Conservation (phyloP, 2,113 vertebrate species). For the Pelecanus crispus region DNA sequence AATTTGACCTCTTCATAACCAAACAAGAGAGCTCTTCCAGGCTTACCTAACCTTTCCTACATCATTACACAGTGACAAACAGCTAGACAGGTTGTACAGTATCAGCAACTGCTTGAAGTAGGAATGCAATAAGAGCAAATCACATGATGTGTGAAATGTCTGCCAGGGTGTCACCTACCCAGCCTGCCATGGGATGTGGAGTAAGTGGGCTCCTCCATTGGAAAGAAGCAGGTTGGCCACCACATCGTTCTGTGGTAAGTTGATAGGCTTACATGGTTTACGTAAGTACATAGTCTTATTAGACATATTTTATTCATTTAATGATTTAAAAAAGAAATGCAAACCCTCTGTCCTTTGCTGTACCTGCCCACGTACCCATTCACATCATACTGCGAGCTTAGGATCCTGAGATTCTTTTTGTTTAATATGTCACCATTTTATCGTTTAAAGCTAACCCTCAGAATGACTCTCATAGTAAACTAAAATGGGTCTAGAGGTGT, state of each 20-base stretch:
- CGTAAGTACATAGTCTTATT: background rate
- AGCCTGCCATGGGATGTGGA: slow-evolving; percentile 97
- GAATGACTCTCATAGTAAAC: background rate
- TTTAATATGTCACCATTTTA: background rate
- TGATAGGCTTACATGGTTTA: background rate
- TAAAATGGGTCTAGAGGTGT: background rate
- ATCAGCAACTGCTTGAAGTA: background rate
- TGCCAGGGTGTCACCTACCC: slow-evolving; percentile 94
- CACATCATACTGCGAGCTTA: background rate
- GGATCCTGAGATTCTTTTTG: background rate
- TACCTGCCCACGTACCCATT: background rate
- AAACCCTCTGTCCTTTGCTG: background rate
- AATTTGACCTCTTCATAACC: background rate
- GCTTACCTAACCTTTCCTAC: background rate
- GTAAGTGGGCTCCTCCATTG: slow-evolving; percentile 95
- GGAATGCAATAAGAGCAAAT: background rate
- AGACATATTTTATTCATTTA: background rate
- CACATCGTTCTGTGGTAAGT: slow-evolving; percentile 94
- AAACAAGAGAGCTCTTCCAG: background rate
- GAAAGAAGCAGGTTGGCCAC: slow-evolving; percentile 94
- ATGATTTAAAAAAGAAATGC: background rate
- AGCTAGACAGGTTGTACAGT: background rate
- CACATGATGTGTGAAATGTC: background rate
- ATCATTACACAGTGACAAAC: background rate
- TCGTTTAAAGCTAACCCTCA: background rate